Evolutionary conservation across 1,140 invertebrate species (phyloP).

Genomic region (fruit fly (Drosophila melanogaster)): DNA sequence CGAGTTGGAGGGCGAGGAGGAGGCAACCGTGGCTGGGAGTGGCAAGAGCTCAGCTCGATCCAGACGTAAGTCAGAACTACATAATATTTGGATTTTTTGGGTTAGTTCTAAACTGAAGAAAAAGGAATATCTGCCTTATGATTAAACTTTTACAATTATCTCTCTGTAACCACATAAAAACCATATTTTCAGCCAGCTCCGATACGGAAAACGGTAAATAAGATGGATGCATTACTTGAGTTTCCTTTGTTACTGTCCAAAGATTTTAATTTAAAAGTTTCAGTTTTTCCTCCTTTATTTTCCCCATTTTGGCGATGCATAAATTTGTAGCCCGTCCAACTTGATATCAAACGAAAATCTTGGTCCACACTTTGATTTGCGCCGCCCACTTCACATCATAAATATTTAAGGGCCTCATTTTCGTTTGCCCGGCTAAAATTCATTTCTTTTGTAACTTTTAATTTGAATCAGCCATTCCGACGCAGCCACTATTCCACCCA

Average conservation of each 20-base stretch:
- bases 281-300: conserved; percentile 11
- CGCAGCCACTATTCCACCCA: background rate
- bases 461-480: conserved; percentile 63
- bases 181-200: conserved; percentile 65
- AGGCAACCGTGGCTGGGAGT: conserved; percentile 58
- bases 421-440: conserved; percentile 57
- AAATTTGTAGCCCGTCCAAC: conserved; percentile 70
- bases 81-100: no score
- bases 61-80: conserved; percentile 47
- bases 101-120: no score
- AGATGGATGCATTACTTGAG: conserved; percentile 24
- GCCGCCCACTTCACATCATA: conserved; percentile 72
- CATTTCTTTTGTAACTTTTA: conserved; percentile 81
- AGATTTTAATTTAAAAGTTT: conserved; percentile 78
- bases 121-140: no score
- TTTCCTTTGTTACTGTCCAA: conserved; percentile 47
- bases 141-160: no score
- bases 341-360: conserved; percentile 79
- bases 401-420: conserved; percentile 80
- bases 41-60: conserved; percentile 65
- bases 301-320: conserved; percentile 53
- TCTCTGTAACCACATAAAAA: background rate
- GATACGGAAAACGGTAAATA: conserved; percentile 78
- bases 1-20: conserved; percentile 61
- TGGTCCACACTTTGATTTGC: conserved; percentile 53